phyloP scores from a whole-genome alignment of 2,113 vertebrate genomes.

The Pelecanus crispus region DNA sequence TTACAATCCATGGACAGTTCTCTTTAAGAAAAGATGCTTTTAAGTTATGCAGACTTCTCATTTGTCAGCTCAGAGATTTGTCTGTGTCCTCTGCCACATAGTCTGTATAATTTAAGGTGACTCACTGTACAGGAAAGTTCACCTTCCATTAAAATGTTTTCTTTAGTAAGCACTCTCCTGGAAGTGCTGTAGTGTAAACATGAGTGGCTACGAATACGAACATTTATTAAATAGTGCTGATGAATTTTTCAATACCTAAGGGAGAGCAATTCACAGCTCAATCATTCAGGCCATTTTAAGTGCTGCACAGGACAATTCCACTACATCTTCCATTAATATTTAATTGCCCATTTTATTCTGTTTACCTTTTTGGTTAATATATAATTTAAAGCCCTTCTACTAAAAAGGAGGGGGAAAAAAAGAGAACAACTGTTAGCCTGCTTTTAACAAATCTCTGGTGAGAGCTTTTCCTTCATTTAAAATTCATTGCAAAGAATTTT shows the following conservation, averaged over 20 bases:
- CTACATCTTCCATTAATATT: constrained; percentile 85
- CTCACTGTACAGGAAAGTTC: constrained; percentile 74
- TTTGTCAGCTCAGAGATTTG: constrained; percentile 72
- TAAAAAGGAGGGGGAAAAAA: constrained; percentile 49
- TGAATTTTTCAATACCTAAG: constrained; percentile 85
- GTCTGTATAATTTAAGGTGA: constrained; percentile 81
- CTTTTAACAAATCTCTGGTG: constrained; percentile 83
- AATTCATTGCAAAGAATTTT: constrained; percentile 74
- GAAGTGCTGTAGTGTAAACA: constrained; percentile 83
- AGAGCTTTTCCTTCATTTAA: constrained; percentile 74
- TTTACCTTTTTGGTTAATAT: constrained; percentile 85
- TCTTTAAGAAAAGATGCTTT: constrained; percentile 60
- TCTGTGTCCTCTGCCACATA: constrained; percentile 55
- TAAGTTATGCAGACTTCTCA: constrained; percentile 57
- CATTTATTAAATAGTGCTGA: constrained; percentile 84
- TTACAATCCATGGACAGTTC: constrained; percentile 34
- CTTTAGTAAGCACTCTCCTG: constrained; percentile 82
- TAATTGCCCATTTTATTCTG: constrained; percentile 85
- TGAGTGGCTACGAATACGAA: constrained; percentile 77
- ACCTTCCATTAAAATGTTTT: constrained; percentile 85
- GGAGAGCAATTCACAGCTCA: constrained; percentile 84
- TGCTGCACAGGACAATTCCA: constrained; percentile 82
- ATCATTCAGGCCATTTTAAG: constrained; percentile 82
- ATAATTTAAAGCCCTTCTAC: constrained; percentile 82
- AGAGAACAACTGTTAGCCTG: constrained; percentile 74